A percentile compares a stretch with the other conserved stretches of the same genome.
Evolutionary conservation across 2,113 vertebrate genomes (phyloP).

Genomic region (Arenaria interpres): DNA sequence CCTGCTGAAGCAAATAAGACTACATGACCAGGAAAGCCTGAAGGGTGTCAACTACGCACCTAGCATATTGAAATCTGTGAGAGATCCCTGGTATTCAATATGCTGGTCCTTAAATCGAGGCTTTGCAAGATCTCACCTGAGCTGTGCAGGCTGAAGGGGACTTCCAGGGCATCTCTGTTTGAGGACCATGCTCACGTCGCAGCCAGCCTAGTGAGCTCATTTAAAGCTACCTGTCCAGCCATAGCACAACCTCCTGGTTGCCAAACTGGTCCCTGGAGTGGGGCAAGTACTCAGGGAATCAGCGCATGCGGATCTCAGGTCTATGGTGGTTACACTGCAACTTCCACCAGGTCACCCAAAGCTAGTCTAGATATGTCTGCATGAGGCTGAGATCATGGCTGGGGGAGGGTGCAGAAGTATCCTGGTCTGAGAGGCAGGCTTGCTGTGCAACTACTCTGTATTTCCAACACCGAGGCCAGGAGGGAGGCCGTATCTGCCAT

Average conservation of each 20-base stretch:
- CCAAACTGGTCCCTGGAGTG: neutral
- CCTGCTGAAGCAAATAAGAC: neutral
- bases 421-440: neutral
- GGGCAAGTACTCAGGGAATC: neutral
- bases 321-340: neutral
- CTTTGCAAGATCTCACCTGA: neutral
- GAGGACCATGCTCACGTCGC: fast-evolving
- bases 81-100: neutral
- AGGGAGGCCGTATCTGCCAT: neutral
- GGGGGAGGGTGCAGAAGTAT: neutral
- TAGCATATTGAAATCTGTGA: neutral
- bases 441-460: neutral
- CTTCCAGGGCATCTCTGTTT: neutral
- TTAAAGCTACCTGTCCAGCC: neutral
- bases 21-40: neutral
- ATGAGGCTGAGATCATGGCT: neutral
- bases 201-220: neutral
- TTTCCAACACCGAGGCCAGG: neutral
- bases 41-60: neutral
- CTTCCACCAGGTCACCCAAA: neutral
- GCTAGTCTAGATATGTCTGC: neutral
- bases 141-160: neutral
- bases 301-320: neutral
- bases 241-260: neutral
- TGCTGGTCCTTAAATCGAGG: neutral